Percentiles rank a stretch among this genome's conserved stretches.
phyloP scores from a whole-genome alignment of 30 jellyfish, hydroid and myxozoan genomes.

The Hydractinia echinata region DNA sequence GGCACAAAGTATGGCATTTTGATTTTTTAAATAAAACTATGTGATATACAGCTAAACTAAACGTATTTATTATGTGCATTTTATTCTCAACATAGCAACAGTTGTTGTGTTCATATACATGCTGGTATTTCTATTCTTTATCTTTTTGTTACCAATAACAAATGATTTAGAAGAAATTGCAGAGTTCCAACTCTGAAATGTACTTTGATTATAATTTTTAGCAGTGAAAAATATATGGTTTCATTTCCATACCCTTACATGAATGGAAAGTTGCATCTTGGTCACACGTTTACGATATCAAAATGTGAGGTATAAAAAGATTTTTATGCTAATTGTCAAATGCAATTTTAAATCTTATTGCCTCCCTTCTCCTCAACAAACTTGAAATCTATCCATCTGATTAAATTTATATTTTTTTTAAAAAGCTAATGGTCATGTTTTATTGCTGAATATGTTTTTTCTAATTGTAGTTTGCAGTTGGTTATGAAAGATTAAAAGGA shows the following conservation, averaged over 20 bases:
- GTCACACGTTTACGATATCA: slow-evolving; percentile 96
- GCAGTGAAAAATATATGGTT: slow-evolving; percentile 76
- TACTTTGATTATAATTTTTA: slow-evolving; percentile 9
- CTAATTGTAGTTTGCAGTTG: slow-evolving; percentile 89
- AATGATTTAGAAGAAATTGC: too few species aligned
- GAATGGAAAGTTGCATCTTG: slow-evolving; percentile 98
- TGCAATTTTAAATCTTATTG: background rate
- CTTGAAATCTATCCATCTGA: background rate
- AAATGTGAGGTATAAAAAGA: slow-evolving; percentile 43
- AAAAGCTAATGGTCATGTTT: background rate
- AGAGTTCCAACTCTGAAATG: too few species aligned
- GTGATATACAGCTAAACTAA: too few species aligned
- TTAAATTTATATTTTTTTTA: background rate
- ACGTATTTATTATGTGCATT: too few species aligned
- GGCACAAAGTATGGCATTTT: too few species aligned
- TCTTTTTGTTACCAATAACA: too few species aligned
- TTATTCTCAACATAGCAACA: too few species aligned
- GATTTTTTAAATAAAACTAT: too few species aligned
- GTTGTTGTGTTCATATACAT: too few species aligned
- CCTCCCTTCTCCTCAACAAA: background rate
- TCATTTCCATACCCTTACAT: slow-evolving; percentile 99
- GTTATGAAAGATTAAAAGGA: slow-evolving; percentile 93
- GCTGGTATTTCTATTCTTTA: too few species aligned
- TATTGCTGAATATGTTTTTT: background rate
- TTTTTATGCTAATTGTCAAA: background rate